Evolutionary conservation across 1,140 invertebrate genomes (phyloP), one percentile per base, ranked within the genome.

Genomic region (Venustaconcha ellipsiformis): DNA sequence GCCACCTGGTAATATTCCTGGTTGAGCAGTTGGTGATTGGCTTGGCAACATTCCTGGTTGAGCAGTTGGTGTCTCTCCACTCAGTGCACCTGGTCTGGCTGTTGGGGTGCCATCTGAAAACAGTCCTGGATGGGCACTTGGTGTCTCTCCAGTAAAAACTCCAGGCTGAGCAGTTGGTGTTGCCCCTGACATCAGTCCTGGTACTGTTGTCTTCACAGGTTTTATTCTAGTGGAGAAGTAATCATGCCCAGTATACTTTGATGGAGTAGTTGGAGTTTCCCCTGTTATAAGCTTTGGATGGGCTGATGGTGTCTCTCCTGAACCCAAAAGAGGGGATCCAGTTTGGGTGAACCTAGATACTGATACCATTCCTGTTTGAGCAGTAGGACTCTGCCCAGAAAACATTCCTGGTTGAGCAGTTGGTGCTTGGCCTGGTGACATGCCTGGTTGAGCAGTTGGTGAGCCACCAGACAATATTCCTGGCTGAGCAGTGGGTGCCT

Each of bases 361-460:
- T 14, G 26, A 26, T 26, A 37, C 37, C 59, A 59, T 17, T 13
- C 59, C 70, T 64, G 14, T 18, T n/a, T n/a, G 55, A 65, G 55
- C 58, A 15, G 60, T 48, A 5, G 62, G 37, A 55, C n/a, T n/a
- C 14, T 62, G 48, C 6, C 70, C 72, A 37, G 14, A 30, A 56
- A 72, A 85, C 4, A 60, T 23, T 55, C 55, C 30, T 55, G 70
- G 74, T 59, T 57, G 15, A 26, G 66, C 68, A 56, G 75, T 75
- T 11, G 70, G 80, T 37, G 67, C 68, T 58, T 57, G 55, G 13
- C 70, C 70, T 48, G 72, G 57, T 26, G n/a, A 26, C 11, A 68
- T 18, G 26, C 65, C 17, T 73, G 78, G 78, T 48, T 67, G 26
- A n/a, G 72, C 60, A 18, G 74, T 74, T 37, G 78, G 79, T 60